A percentile compares a stretch with the other conserved stretches of the same genome.
These are phyloP conservation scores for Branchellion lobata DNA, from an alignment of 2,888 invertebrate species.

Conservation along the genomic window DNA sequence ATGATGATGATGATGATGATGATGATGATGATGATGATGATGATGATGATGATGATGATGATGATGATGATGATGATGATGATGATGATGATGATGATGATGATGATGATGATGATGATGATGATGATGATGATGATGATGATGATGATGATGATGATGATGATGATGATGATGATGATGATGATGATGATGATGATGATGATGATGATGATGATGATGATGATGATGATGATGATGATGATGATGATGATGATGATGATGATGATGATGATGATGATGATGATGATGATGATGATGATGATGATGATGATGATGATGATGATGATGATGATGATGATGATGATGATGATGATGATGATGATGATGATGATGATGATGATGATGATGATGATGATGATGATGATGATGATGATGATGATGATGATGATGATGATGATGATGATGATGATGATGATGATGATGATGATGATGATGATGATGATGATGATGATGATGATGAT, in stretches of 20 bases:
- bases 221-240: conserved; percentile 7
- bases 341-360: conserved; percentile 2
- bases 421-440: conserved; percentile 14
- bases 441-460: neutral
- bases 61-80: neutral
- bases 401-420: neutral
- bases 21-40: neutral
- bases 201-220: neutral
- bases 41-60: conserved; percentile 11
- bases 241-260: conserved; percentile 4
- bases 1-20: conserved; percentile 4
- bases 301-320: neutral
- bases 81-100: conserved; percentile 10
- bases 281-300: conserved; percentile 11
- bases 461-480: conserved; percentile 7
- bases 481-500: conserved; percentile 4
- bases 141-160: conserved; percentile 17
- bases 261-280: neutral
- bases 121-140: neutral
- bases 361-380: neutral
- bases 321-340: conserved; percentile 10
- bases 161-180: neutral
- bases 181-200: conserved; percentile 14
- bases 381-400: conserved; percentile 17
- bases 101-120: conserved; percentile 2